Evolutionary conservation across 2,113 vertebrate genomes (phyloP).

Genomic region (Petroica traversi): DNA sequence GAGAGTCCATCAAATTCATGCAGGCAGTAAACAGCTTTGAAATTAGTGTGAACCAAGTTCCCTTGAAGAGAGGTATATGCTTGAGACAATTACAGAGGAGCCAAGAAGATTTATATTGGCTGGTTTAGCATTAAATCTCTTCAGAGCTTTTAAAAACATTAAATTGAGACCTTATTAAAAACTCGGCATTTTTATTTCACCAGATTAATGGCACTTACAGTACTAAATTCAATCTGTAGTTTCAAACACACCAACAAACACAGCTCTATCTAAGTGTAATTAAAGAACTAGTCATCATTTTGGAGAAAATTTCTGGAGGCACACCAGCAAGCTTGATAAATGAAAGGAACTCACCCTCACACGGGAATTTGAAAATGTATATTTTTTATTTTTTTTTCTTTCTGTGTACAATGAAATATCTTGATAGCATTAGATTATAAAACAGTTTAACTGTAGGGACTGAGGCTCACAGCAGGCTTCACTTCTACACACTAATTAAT

Average conservation of each 20-base stretch:
- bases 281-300: slow-evolving; percentile 28
- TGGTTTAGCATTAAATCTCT: slow-evolving; percentile 21
- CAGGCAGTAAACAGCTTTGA: slow-evolving; percentile 16
- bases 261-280: slow-evolving; percentile 1
- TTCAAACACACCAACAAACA: slow-evolving; percentile 11
- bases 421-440: not conserved
- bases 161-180: slow-evolving; percentile 38
- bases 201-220: slow-evolving; percentile 33
- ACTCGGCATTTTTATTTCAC: slow-evolving; percentile 30
- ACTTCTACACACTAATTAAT: not conserved
- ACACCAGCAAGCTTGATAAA: not conserved
- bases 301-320: slow-evolving; percentile 3
- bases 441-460: not conserved
- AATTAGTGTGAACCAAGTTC: not conserved
- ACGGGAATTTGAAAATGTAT: not conserved
- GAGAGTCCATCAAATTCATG: not conserved
- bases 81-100: slow-evolving; percentile 32
- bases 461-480: not conserved
- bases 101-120: slow-evolving; percentile 1
- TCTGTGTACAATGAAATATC: not conserved
- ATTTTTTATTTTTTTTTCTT: not conserved
- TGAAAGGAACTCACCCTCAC: not conserved
- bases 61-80: not conserved
- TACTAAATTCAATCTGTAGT: slow-evolving; percentile 35
- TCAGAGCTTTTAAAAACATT: slow-evolving; percentile 43